These are phyloP conservation scores for Melospiza melodia DNA, from an alignment of 2,113 vertebrate genomes.

Conservation along the genomic window DNA sequence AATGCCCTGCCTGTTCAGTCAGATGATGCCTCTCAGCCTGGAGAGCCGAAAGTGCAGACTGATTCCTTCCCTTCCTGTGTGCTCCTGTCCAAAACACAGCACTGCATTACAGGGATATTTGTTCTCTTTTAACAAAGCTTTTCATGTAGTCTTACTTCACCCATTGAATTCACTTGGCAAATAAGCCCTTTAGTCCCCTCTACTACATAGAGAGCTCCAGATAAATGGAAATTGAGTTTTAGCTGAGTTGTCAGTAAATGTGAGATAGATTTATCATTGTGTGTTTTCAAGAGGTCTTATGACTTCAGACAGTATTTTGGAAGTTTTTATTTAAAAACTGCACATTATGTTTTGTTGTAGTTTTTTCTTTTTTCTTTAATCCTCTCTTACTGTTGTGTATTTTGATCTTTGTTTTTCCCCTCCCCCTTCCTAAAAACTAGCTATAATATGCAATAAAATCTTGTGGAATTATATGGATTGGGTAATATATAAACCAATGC, in stretches of 20 bases:
- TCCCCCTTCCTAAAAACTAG: not conserved
- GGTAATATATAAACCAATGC: not conserved
- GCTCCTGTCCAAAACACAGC: not conserved
- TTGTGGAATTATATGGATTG: not conserved
- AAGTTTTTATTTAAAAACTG: not conserved
- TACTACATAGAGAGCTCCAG: too few relatives aligned
- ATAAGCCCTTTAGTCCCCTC: not conserved
- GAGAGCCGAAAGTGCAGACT: not conserved
- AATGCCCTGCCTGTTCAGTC: not conserved
- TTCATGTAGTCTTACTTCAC: not conserved
- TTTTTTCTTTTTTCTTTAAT: not conserved
- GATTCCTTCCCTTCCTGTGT: not conserved
- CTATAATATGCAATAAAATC: not conserved
- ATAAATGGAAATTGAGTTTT: not conserved
- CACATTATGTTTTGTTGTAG: rapidly evolving
- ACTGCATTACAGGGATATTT: not conserved
- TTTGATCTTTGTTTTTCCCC: not conserved
- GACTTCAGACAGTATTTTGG: not conserved
- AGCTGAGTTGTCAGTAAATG: not conserved
- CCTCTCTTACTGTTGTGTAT: not conserved
- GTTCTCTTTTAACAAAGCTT: not conserved
- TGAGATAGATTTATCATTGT: not conserved
- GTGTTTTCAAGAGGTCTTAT: not conserved
- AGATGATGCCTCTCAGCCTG: not conserved
- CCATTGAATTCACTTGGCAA: not conserved